Percentiles rank a stretch among this genome's conserved stretches.
These are phyloP conservation scores for Agonopterix subpropinquella DNA, from an alignment of 2,888 invertebrate genomes.

Conservation along the genomic window DNA sequence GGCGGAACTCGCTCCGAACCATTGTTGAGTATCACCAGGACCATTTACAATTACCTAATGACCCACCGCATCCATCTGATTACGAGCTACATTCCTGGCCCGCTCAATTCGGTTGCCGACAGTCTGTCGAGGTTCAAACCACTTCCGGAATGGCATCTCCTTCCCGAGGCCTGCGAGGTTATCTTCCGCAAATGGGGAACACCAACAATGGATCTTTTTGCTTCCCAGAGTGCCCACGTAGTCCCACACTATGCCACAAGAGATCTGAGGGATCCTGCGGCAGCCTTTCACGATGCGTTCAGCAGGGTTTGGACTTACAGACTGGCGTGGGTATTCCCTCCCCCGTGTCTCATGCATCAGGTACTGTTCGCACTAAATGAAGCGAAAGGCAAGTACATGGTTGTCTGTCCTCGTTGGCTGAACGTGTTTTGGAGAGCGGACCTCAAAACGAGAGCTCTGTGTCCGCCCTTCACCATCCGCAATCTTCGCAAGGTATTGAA, in stretches of 20 bases:
- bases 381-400: neutral
- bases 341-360: no score
- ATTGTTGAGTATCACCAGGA: neutral
- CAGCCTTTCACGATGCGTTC: constrained; percentile 9
- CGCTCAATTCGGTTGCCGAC: constrained; percentile 18
- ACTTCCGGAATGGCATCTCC: constrained; percentile 17
- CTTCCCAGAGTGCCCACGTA: constrained; percentile 1
- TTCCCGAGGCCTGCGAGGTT: neutral
- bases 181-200: constrained; percentile 3
- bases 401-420: neutral
- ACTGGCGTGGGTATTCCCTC: constrained; percentile 13
- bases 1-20: constrained; percentile 10
- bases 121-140: constrained; percentile 10
- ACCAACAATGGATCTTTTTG: constrained; percentile 12
- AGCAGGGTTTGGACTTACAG: constrained; percentile 7
- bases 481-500: neutral
- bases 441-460: neutral
- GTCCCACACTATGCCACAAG: constrained; percentile 7
- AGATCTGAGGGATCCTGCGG: neutral
- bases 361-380: neutral
- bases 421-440: neutral
- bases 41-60: constrained; percentile 4
- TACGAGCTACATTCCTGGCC: constrained; percentile 15
- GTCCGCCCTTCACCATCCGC: neutral
- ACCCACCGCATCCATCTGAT: neutral